Base-by-base conservation (phyloP, 2,888 invertebrate species). In the Trypoxylon attenuatum region DNA sequence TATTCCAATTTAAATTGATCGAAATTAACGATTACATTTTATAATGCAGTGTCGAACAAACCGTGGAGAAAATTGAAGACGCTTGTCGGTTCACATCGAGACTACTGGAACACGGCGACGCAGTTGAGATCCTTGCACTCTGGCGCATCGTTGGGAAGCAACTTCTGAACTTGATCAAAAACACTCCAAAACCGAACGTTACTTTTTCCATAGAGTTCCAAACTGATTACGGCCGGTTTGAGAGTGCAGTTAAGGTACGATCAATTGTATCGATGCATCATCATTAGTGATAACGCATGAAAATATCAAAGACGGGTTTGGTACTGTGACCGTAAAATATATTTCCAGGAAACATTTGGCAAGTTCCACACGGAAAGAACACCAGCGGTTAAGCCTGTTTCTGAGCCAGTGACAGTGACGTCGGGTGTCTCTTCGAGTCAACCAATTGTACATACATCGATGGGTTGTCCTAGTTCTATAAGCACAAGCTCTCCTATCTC, bases 31-130 rank as follows among this genome's bases (percentile, higher is more conserved):
- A 47, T 33, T 10, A 8, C 1, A 16, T 42, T 0, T 62, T 15
- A 45, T 39, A 1, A 33, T 33, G 25, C 61, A 89, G 92, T 63
- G 91, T 96, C 55, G 96, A 94, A 78, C 95, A 95, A 83, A 94
- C 93, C 2, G 92, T 94, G 68, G 94, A 93, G 69, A 93, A 94
- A 79, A 92, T 97, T 67, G 94, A 96, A 81, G 94, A 95, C 82
- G 96, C 96, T 6, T 94, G 94, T 82, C 93, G 93, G 79, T 97
- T 96, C 84, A 93, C 96, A 0, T 90, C 92, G 13, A 91, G 94
- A 74, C 90, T 97, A 45, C 88, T 96, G 59, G 93, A 94, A 70
- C 92, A 94, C 81, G 96, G 96, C 21, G 96, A 95, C 84, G 93
- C 94, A 21, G 91, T 93, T 3, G 96, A 96, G 88, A 92, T 96